Conservation (phyloP, 1,140 invertebrate species). For the Sitophilus oryzae region DNA sequence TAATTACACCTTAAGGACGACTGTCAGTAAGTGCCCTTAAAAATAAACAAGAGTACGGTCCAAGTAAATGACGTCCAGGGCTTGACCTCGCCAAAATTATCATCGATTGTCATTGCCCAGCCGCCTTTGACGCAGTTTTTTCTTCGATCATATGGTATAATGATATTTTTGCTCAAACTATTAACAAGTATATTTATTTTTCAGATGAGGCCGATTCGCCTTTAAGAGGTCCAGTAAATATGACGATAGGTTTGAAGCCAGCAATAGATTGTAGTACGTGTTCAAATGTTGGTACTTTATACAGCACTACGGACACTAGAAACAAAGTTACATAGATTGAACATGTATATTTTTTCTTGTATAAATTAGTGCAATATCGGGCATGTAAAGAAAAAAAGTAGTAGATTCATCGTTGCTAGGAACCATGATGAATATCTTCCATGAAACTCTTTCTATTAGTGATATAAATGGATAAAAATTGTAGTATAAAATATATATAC, state of each 20-base stretch:
- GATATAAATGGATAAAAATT: neutral
- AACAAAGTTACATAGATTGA: conserved; percentile 13
- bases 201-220: conserved; percentile 6
- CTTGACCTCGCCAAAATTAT: too few relatives aligned
- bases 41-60: too few relatives aligned
- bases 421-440: neutral
- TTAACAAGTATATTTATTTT: too few relatives aligned
- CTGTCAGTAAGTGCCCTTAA: too few relatives aligned
- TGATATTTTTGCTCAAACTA: too few relatives aligned
- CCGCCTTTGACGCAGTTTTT: too few relatives aligned
- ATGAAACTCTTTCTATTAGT: neutral
- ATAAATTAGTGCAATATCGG: neutral
- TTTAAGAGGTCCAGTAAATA: conserved; percentile 6
- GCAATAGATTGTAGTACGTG: conserved; percentile 8
- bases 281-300: conserved; percentile 9
- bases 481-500: neutral
- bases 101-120: too few relatives aligned
- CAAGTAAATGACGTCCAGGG: too few relatives aligned
- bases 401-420: neutral
- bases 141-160: too few relatives aligned
- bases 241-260: conserved; percentile 11
- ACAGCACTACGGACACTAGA: conserved; percentile 1
- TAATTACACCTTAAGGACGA: too few relatives aligned
- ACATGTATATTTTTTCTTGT: neutral
- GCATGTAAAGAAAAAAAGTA: neutral